These are phyloP conservation scores for Apocheima hispidaria DNA, from an alignment of 2,888 invertebrate species.

Conservation along the genomic window DNA sequence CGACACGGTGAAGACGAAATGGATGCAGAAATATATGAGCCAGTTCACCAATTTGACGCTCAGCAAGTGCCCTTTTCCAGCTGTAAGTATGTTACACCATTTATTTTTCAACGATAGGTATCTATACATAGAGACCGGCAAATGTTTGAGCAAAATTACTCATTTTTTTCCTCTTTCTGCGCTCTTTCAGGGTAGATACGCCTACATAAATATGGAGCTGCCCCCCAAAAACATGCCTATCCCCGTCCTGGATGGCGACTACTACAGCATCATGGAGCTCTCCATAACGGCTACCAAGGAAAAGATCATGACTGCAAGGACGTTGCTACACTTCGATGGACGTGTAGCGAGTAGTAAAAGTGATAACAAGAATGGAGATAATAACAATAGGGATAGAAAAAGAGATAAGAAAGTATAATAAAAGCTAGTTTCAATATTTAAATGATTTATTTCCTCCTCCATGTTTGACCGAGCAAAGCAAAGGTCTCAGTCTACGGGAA, in stretches of 20 bases:
- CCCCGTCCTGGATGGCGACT: constrained; percentile 51
- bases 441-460: too few species aligned
- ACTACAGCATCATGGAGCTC: constrained; percentile 38
- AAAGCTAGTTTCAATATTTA: not conserved
- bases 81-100: constrained; percentile 39
- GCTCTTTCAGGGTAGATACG: constrained; percentile 49
- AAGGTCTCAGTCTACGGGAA: too few species aligned
- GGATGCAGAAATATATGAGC: constrained; percentile 50
- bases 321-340: constrained; percentile 44
- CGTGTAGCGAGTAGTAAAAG: not conserved
- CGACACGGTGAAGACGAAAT: constrained; percentile 48
- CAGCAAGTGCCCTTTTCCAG: constrained; percentile 43
- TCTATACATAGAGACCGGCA: too few species aligned
- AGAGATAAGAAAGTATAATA: not conserved
- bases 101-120: not conserved
- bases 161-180: not conserved
- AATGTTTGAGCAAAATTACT: too few species aligned
- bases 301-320: constrained; percentile 33
- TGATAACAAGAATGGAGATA: not conserved
- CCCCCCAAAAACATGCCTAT: constrained; percentile 56
- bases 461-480: too few species aligned
- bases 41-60: constrained; percentile 46
- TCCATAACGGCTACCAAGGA: constrained; percentile 47
- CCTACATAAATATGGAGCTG: constrained; percentile 51
- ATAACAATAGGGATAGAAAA: not conserved